Percentiles rank a stretch among this genome's conserved stretches.
Conservation (phyloP, 2,888 invertebrate species). For the Ectropis crepuscularia region DNA sequence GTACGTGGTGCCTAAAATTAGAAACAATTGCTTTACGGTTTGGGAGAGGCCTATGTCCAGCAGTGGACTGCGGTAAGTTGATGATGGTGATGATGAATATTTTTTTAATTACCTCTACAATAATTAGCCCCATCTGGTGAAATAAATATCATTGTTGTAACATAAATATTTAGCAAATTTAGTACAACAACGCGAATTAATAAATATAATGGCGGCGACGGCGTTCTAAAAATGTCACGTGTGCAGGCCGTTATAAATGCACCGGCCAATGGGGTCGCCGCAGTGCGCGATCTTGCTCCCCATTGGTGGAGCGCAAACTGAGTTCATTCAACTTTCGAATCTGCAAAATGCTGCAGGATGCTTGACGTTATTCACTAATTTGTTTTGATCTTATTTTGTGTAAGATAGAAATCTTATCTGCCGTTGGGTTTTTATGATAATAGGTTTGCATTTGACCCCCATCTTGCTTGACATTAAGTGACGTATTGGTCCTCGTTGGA, state of each 20-base stretch:
- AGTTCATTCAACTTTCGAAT: slow-evolving; percentile 71
- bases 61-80: too few species aligned
- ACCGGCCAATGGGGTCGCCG: slow-evolving; percentile 72
- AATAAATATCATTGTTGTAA: too few species aligned
- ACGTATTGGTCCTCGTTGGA: too few species aligned
- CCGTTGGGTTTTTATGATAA: too few species aligned
- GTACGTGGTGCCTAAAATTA: too few species aligned
- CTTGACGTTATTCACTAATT: slow-evolving; percentile 47
- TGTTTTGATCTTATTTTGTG: slow-evolving; percentile 10
- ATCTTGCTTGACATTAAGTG: too few species aligned
- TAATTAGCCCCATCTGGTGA: too few species aligned
- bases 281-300: slow-evolving; percentile 70
- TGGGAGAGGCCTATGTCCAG: too few species aligned
- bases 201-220: slow-evolving; percentile 45
- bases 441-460: too few species aligned
- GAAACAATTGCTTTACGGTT: too few species aligned
- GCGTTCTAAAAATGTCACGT: slow-evolving; percentile 48
- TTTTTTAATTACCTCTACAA: too few species aligned
- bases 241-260: slow-evolving; percentile 51
- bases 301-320: slow-evolving; percentile 55
- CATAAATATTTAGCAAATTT: background rate
- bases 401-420: background rate
- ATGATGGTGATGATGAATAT: too few species aligned
- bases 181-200: slow-evolving; percentile 43
- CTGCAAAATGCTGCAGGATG: slow-evolving; percentile 63